Evolutionary conservation across 2,113 vertebrate genomes (phyloP), one percentile per base, ranked within the genome.

Genomic region (Gymnobelideus leadbeateri): DNA sequence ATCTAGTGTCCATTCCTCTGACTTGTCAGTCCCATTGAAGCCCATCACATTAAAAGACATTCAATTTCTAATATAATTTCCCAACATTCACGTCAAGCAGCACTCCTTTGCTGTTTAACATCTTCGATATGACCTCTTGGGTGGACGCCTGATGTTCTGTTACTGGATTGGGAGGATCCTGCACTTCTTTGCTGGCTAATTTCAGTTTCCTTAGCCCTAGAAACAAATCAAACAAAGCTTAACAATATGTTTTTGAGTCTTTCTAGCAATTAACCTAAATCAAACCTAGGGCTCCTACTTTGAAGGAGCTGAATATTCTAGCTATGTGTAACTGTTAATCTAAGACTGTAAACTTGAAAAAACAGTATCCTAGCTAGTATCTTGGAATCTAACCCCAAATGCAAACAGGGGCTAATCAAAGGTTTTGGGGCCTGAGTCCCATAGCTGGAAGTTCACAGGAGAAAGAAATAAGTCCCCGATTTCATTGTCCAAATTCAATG

Each of bases 1-100:
- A 96, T 98, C 91, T 97, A 98, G 95, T 92, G 95, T 98, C 99
- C 98, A 98, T 98, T 98, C 98, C 99, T 99, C 98, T 98, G 99
- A 98, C 98, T 95, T 95, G 98, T 98, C 98, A 97, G 97, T 98
- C 98, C 98, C 97, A 98, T 94, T 95, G 96, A 98, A 84, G n/a
- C 37, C 6, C 21, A n/a, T 84, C 68, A 84, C n/a, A 23, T 43
- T 84, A 84, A 84, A 23, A 43, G n/a, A 8, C 68, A 84, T 23
- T 84, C 0, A 19, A 23, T 43, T 84, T 84, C n/a, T 43, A 84
- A 84, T 84, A 23, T 43, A 84, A 43, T 43, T 43, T 84, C n/a
- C 37, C 37, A 84, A 43, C 68, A 84, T 43, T n/a, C 68, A 84
- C 37, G 43, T 43, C 68, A 43, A 84, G 68, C 43, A 84, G 37